Conservation (phyloP, 2,797 vertebrate genomes). For the Catostomus latipinnis region DNA sequence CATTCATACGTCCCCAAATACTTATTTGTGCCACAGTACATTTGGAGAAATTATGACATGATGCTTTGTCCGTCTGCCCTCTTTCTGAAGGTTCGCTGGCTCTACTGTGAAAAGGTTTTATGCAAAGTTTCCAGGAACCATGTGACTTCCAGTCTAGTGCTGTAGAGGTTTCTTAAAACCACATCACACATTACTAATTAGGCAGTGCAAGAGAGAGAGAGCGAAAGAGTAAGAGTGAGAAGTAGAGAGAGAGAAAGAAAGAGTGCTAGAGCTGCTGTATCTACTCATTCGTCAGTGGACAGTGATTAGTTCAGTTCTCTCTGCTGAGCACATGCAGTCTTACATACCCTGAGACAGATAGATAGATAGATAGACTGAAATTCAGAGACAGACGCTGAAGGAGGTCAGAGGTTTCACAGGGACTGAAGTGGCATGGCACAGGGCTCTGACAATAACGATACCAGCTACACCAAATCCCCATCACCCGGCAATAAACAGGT, state of each 20-base stretch:
- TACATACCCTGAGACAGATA: constrained; percentile 40
- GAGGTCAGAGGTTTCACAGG: constrained; percentile 45
- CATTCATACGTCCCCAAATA: background rate
- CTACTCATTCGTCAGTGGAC: constrained; percentile 69
- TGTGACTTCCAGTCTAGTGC: constrained; percentile 93
- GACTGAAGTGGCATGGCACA: constrained; percentile 84
- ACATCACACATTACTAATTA: constrained; percentile 80
- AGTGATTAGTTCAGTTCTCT: constrained; percentile 68
- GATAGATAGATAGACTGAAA: constrained; percentile 8
- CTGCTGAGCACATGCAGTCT: constrained; percentile 57
- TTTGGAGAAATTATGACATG: background rate
- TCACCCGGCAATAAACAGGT: constrained; percentile 92
- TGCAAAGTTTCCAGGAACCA: constrained; percentile 87
- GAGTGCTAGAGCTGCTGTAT: constrained; percentile 63
- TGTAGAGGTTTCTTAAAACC: constrained; percentile 83
- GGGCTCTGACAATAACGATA: constrained; percentile 94
- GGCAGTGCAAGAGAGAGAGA: constrained; percentile 37
- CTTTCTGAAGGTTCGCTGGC: constrained; percentile 72
- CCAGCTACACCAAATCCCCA: constrained; percentile 93
- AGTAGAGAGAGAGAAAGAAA: constrained; percentile 64
- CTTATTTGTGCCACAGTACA: background rate
- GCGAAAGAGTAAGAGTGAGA: constrained; percentile 31
- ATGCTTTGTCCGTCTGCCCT: constrained; percentile 47
- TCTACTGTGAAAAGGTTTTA: constrained; percentile 55
- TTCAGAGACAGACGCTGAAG: constrained; percentile 25